Evolutionary conservation across 2,888 invertebrate species (phyloP), one percentile per base, ranked within the genome.

Genomic region (Dorcus hopei): DNA sequence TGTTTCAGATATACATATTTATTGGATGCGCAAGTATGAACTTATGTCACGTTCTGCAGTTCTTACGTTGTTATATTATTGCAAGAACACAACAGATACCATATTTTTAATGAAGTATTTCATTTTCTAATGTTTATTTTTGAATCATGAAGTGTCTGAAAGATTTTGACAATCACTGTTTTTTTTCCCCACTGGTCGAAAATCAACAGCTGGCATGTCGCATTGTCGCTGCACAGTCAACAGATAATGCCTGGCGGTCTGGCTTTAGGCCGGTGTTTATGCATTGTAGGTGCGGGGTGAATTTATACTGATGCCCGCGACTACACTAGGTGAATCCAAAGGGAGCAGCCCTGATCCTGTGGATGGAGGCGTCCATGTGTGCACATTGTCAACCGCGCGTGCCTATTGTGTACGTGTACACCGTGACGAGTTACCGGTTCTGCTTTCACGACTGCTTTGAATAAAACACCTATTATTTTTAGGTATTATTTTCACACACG

Each of bases 351-450:
- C 57, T 67, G 65, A 69, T 66, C 69, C 72, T 74, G 65, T 71
- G 69, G 69, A 71, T 61, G 62, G 71, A 75, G 75, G 77, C 74
- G 77, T 74, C 73, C 75, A 75, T 76, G 75, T 74, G 74, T 75
- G 73, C 71, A 67, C 66, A 72, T 71, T 74, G 77, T 74, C 74
- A 74, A 74, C 73, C 72, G 73, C 74, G 72, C 74, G 75, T 74
- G 75, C 65, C 70, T 55, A 54, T 59, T 51, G 52, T 47, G 33
- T 47, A 50, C 47, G 11, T 38, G 39, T 45, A 47, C 38, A 43
- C 54, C 54, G 43, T 54, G 40, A 16, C 50, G 39, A 16, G 55
- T 42, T 56, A 51, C 45, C 40, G 51, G 56, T 50, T 43, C 50
- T 56, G 56, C 56, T 14, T 51, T 38, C 54, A 49, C 54, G 40